Evolutionary conservation across 2,888 invertebrate species (phyloP).

Genomic region (Hanleya hanleyi): DNA sequence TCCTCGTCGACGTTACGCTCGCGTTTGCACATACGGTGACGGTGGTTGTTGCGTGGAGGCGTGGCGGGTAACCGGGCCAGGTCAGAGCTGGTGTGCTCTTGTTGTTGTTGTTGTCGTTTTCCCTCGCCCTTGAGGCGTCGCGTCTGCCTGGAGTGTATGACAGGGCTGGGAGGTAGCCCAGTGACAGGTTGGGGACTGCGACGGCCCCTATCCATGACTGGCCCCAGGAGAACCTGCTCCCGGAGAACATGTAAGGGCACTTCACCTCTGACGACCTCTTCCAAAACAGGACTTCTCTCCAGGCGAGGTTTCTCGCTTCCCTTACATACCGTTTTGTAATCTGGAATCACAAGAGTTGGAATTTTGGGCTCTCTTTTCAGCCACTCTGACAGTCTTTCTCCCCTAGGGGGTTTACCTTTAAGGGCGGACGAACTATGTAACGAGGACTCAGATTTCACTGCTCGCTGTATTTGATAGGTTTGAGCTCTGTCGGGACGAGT

Average conservation of each 20-base stretch:
- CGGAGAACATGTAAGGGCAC: too few species aligned
- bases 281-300: background rate
- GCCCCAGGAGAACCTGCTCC: too few species aligned
- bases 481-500: too few species aligned
- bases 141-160: background rate
- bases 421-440: conserved; percentile 9
- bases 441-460: too few species aligned
- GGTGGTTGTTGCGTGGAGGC: background rate
- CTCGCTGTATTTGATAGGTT: too few species aligned
- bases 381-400: conserved; percentile 20
- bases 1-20: background rate
- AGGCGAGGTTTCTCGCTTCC: conserved; percentile 1
- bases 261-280: background rate
- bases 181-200: background rate
- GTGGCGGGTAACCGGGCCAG: background rate
- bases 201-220: background rate
- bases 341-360: conserved; percentile 59
- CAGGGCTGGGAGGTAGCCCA: background rate
- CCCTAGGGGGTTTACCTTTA: conserved; percentile 5
- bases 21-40: background rate
- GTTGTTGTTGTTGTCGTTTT: background rate
- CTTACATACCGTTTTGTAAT: conserved; percentile 30
- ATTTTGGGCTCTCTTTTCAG: conserved; percentile 45
- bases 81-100: background rate
- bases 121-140: background rate